A percentile compares a stretch with the other conserved stretches of the same genome.
Conservation (phyloP, 2,888 invertebrate species). For the Tipula lateralis region DNA sequence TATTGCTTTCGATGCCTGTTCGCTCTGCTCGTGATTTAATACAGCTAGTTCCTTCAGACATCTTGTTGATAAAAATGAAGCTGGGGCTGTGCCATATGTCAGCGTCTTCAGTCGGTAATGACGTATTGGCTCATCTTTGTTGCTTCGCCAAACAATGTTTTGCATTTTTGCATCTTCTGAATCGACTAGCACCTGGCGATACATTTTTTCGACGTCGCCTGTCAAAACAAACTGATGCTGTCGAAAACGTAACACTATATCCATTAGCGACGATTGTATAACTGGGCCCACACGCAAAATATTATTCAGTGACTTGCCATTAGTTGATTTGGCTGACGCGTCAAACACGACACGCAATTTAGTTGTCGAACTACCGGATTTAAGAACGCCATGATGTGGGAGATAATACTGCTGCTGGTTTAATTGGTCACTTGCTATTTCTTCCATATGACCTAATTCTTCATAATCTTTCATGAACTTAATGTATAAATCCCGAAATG, state of each 20-base stretch:
- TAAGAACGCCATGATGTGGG: not conserved
- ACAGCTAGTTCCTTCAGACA: not conserved
- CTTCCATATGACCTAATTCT: not conserved
- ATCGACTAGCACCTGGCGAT: not conserved
- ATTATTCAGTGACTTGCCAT: not conserved
- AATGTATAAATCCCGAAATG: not conserved
- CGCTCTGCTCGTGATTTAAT: not conserved
- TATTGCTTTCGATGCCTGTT: not conserved
- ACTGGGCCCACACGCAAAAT: not conserved
- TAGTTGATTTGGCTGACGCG: not conserved
- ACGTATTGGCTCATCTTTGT: too few species aligned
- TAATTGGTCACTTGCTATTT: not conserved
- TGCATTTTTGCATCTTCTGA: not conserved
- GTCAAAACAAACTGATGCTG: not conserved
- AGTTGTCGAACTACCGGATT: not conserved
- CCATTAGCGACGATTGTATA: not conserved
- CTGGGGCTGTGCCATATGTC: not conserved
- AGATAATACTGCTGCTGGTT: not conserved
- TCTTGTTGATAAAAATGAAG: not conserved
- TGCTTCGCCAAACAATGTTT: constrained; percentile 8
- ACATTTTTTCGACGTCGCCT: not conserved
- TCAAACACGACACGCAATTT: not conserved
- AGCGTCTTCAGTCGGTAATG: not conserved
- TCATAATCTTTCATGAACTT: not conserved
- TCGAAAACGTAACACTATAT: not conserved